Conservation (phyloP, 92 coral and sea anemone genomes). For the Bergia puertoricense region DNA sequence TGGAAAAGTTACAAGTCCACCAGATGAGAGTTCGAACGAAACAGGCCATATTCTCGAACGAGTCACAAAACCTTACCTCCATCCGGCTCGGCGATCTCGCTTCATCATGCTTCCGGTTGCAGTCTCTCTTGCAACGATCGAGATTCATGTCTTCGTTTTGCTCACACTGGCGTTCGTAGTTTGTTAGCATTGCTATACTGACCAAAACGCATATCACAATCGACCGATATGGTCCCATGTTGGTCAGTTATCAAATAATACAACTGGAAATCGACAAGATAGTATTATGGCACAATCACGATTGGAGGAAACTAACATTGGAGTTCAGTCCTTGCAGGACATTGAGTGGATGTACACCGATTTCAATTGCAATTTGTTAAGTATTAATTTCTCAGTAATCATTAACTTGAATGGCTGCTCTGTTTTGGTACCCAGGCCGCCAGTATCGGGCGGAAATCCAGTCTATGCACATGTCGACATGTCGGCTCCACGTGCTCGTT, state of each 20-base stretch:
- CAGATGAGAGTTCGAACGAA: too few species aligned
- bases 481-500: too few species aligned
- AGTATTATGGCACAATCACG: too few species aligned
- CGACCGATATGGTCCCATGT: background rate
- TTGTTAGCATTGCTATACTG: background rate
- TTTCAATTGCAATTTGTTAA: too few species aligned
- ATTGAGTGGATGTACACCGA: too few species aligned
- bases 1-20: background rate
- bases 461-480: too few species aligned
- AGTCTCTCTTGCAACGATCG: background rate
- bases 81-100: background rate
- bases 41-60: background rate
- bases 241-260: background rate
- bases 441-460: too few species aligned
- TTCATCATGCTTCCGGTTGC: background rate
- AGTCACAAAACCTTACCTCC: background rate
- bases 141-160: background rate
- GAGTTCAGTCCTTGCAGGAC: too few species aligned
- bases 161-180: background rate
- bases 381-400: too few species aligned
- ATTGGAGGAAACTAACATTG: too few species aligned
- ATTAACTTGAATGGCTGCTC: too few species aligned
- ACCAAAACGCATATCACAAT: background rate
- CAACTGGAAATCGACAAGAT: background rate
- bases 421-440: too few species aligned